phyloP scores from a whole-genome alignment of 2,888 invertebrate species.

The Mythimna vitellina region DNA sequence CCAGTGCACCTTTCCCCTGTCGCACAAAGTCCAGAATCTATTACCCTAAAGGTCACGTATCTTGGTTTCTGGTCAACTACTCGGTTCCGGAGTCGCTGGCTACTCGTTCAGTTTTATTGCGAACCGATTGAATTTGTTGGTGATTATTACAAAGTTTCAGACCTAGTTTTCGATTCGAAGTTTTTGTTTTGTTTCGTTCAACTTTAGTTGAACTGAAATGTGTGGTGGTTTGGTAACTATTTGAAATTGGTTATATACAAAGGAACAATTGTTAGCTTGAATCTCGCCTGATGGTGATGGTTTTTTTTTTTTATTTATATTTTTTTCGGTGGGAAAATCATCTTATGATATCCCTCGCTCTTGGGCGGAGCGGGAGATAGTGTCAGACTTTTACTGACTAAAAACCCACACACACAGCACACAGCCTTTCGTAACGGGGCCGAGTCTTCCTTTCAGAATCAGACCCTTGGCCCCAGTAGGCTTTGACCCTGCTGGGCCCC shows the following conservation, averaged over 20 bases:
- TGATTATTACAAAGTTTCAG: slow-evolving; percentile 77
- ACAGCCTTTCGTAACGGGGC: too few species aligned
- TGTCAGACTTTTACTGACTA: too few species aligned
- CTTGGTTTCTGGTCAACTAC: slow-evolving; percentile 76
- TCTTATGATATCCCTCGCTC: too few species aligned
- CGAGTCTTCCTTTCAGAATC: too few species aligned
- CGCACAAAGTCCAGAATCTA: slow-evolving; percentile 71
- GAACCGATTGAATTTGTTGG: slow-evolving; percentile 83
- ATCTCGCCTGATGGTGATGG: too few species aligned
- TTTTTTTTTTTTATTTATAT: too few species aligned
- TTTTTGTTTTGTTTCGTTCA: slow-evolving; percentile 35
- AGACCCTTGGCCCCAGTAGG: too few species aligned
- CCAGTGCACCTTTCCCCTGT: slow-evolving; percentile 61
- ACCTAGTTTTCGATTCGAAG: slow-evolving; percentile 51
- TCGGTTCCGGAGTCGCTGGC: slow-evolving; percentile 81
- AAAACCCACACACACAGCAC: too few species aligned
- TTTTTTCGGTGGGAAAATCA: too few species aligned
- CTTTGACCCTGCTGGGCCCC: too few species aligned
- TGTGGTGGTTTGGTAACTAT: background rate
- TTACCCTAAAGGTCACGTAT: slow-evolving; percentile 56
- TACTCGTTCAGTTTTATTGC: slow-evolving; percentile 82
- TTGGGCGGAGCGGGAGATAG: too few species aligned
- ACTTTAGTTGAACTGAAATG: slow-evolving; percentile 37
- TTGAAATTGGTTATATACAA: slow-evolving; percentile 1
- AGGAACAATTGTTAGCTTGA: background rate